Percentiles rank a stretch among this genome's conserved stretches.
These are phyloP conservation scores for Trissoscelio sp. DNA, from an alignment of 2,888 invertebrate species.

Conservation along the genomic window DNA sequence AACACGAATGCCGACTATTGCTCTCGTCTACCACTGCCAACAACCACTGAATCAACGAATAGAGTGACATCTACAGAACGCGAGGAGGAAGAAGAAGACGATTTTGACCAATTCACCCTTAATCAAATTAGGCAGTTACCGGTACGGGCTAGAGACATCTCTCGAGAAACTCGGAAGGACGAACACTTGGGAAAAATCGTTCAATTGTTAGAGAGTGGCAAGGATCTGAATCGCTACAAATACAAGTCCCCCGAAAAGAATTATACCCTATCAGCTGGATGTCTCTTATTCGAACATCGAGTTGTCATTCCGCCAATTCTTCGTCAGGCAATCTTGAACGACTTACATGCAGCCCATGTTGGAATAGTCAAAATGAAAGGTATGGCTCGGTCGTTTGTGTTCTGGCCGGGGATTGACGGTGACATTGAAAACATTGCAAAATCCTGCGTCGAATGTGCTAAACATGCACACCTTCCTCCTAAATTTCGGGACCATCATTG, in stretches of 20 bases:
- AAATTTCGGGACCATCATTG: slow-evolving; percentile 19
- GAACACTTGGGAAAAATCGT: slow-evolving; percentile 29
- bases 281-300: slow-evolving; percentile 39
- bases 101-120: slow-evolving; percentile 27
- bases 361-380: slow-evolving; percentile 45
- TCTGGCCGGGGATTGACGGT: slow-evolving; percentile 45
- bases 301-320: slow-evolving; percentile 5
- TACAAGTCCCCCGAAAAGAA: slow-evolving; percentile 25
- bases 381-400: slow-evolving; percentile 25
- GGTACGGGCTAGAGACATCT: slow-evolving; percentile 30
- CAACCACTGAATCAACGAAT: background rate
- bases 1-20: slow-evolving; percentile 48
- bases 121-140: slow-evolving; percentile 37
- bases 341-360: slow-evolving; percentile 30
- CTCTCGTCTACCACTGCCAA: slow-evolving; percentile 12
- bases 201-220: slow-evolving; percentile 18
- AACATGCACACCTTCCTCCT: slow-evolving; percentile 21
- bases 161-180: slow-evolving; percentile 34
- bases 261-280: background rate
- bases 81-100: slow-evolving; percentile 7
- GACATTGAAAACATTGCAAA: slow-evolving; percentile 43
- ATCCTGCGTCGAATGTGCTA: slow-evolving; percentile 36
- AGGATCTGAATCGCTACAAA: background rate
- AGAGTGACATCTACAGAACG: background rate
- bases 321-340: background rate